Evolutionary conservation across 2,797 vertebrate genomes (phyloP).

Genomic region (Jordanella pulchra): DNA sequence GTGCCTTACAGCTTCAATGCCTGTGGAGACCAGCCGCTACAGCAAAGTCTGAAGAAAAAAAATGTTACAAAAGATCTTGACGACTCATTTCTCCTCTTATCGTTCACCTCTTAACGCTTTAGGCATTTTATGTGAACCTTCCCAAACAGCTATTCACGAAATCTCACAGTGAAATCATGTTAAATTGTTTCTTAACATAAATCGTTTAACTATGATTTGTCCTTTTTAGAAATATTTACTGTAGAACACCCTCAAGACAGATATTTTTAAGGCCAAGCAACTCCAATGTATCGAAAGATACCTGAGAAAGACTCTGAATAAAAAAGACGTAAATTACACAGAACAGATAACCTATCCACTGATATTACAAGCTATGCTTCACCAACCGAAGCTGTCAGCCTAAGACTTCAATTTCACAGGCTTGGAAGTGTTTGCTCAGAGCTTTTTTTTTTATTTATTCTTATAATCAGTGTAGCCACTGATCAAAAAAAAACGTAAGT

Average conservation of each 20-base stretch:
- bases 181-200: background rate
- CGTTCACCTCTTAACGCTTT: conserved; percentile 1
- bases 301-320: background rate
- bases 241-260: background rate
- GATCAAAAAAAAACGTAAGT: background rate
- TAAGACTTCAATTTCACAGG: conserved; percentile 5
- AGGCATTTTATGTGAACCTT: conserved; percentile 11
- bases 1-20: background rate
- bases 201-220: background rate
- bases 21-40: conserved; percentile 11
- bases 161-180: background rate
- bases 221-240: background rate
- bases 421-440: background rate
- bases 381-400: background rate
- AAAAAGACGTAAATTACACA: background rate
- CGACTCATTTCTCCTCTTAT: conserved; percentile 4
- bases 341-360: background rate
- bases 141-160: background rate
- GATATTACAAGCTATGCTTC: conserved; percentile 8
- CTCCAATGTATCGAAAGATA: background rate
- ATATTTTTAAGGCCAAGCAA: background rate
- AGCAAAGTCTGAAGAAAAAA: background rate
- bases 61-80: conserved; percentile 15
- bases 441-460: background rate
- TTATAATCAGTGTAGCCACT: background rate